Conservation (phyloP, 2,888 invertebrate genomes). For the Plagodis pulveraria region DNA sequence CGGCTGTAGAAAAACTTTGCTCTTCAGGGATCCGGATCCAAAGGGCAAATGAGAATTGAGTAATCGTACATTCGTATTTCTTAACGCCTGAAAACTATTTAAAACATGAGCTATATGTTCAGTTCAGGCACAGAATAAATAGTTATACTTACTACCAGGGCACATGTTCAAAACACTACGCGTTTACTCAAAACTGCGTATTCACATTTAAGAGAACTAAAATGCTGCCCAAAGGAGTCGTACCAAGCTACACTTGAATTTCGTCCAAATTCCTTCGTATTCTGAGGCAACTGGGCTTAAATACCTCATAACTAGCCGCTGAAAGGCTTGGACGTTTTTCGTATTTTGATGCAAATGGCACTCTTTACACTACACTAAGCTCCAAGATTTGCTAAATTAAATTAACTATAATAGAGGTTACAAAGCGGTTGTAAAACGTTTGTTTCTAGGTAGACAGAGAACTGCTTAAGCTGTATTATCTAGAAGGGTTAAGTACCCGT, state of each 20-base stretch:
- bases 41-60: too few species aligned
- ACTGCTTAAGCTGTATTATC: too few species aligned
- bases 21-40: too few species aligned
- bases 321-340: slow-evolving; percentile 25
- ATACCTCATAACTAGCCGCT: slow-evolving; percentile 38
- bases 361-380: slow-evolving; percentile 34
- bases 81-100: too few species aligned
- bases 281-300: slow-evolving; percentile 36
- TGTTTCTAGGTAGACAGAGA: background rate
- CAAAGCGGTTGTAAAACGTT: slow-evolving; percentile 16
- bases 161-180: too few species aligned
- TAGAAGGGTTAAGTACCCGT: too few species aligned
- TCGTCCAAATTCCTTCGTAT: slow-evolving; percentile 31
- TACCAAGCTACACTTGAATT: slow-evolving; percentile 32
- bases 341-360: slow-evolving; percentile 38
- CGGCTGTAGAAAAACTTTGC: too few species aligned
- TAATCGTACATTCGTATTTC: too few species aligned
- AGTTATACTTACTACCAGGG: too few species aligned
- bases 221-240: slow-evolving; percentile 21
- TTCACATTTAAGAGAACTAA: slow-evolving; percentile 22
- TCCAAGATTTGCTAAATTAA: slow-evolving; percentile 24
- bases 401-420: slow-evolving; percentile 20
- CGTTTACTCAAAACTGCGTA: background rate
- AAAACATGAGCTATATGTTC: too few species aligned
- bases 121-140: too few species aligned